Conservation (phyloP, 2,888 invertebrate species). For the Acleris emargana region DNA sequence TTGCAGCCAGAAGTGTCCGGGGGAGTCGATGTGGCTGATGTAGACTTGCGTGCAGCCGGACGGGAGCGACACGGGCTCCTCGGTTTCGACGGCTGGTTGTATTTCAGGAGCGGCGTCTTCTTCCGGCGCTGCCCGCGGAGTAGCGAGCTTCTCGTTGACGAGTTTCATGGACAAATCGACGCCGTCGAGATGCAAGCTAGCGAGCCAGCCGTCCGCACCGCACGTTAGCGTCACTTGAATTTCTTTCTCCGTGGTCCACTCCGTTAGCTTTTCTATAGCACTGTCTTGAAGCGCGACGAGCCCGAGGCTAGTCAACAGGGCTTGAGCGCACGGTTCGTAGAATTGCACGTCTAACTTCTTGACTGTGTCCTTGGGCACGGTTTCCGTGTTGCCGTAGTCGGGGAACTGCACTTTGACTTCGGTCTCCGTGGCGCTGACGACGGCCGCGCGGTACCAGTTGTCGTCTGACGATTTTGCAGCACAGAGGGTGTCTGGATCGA, state of each 20-base stretch:
- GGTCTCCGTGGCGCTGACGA: slow-evolving; percentile 70
- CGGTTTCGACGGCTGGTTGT: slow-evolving; percentile 49
- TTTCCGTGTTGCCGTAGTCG: slow-evolving; percentile 89
- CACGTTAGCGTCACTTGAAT: slow-evolving; percentile 81
- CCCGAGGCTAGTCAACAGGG: slow-evolving; percentile 68
- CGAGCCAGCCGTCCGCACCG: slow-evolving; percentile 82
- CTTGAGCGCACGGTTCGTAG: slow-evolving; percentile 68
- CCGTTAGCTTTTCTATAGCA: slow-evolving; percentile 60
- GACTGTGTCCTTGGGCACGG: slow-evolving; percentile 69
- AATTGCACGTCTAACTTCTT: slow-evolving; percentile 78
- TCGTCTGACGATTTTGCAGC: slow-evolving; percentile 85
- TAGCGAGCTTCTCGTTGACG: slow-evolving; percentile 68
- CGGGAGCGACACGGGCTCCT: slow-evolving; percentile 60
- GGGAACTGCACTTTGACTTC: slow-evolving; percentile 82
- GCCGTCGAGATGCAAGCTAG: slow-evolving; percentile 76
- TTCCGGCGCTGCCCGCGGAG: slow-evolving; percentile 53
- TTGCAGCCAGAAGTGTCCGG: slow-evolving; percentile 90
- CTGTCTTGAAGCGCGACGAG: slow-evolving; percentile 70
- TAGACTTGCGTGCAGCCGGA: slow-evolving; percentile 76
- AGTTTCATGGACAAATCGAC: slow-evolving; percentile 79
- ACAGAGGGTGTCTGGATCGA: slow-evolving; percentile 82
- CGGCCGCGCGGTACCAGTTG: slow-evolving; percentile 88
- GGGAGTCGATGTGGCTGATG: slow-evolving; percentile 89
- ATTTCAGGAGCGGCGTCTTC: slow-evolving; percentile 52
- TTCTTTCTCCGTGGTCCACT: slow-evolving; percentile 78